phyloP scores from a whole-genome alignment of 2,888 invertebrate genomes.

The Nymphalis urticae region DNA sequence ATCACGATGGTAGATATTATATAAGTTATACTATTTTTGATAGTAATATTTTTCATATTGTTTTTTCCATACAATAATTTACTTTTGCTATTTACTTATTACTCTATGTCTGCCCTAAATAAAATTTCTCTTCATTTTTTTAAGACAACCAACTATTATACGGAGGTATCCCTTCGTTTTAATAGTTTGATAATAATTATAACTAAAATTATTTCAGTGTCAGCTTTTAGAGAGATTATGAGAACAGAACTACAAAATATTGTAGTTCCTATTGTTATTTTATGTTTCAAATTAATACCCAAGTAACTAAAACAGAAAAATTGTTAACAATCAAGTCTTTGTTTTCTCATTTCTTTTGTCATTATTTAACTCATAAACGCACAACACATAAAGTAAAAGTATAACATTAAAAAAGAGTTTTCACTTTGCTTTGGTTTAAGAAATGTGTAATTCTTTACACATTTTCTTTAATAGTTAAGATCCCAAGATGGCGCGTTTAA shows the following conservation, averaged over 20 bases:
- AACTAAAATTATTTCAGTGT: neutral
- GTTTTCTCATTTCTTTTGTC: conserved; percentile 20
- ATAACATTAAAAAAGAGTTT: conserved; percentile 19
- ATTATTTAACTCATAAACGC: conserved; percentile 17
- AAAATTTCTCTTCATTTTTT: no score
- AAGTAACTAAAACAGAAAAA: conserved; percentile 10
- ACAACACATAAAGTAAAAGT: conserved; percentile 21
- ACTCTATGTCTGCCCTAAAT: no score
- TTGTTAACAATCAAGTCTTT: conserved; percentile 19
- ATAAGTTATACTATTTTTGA: no score
- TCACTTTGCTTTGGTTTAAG: conserved; percentile 27
- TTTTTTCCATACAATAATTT: no score
- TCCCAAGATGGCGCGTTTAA: conserved; percentile 18
- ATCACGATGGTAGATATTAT: no score
- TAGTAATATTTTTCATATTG: no score
- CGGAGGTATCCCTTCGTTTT: no score
- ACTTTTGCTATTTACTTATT: no score
- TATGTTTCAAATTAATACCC: conserved; percentile 11
- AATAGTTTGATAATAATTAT: neutral
- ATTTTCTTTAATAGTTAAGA: conserved; percentile 28
- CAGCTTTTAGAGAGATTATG: neutral
- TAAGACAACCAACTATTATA: no score
- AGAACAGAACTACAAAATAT: neutral
- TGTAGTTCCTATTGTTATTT: neutral
- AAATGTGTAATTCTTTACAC: conserved; percentile 20